A percentile compares a stretch with the other conserved stretches of the same genome.
Evolutionary conservation across 2,113 vertebrate genomes (phyloP).

Genomic region (Limnothrissa miodon): DNA sequence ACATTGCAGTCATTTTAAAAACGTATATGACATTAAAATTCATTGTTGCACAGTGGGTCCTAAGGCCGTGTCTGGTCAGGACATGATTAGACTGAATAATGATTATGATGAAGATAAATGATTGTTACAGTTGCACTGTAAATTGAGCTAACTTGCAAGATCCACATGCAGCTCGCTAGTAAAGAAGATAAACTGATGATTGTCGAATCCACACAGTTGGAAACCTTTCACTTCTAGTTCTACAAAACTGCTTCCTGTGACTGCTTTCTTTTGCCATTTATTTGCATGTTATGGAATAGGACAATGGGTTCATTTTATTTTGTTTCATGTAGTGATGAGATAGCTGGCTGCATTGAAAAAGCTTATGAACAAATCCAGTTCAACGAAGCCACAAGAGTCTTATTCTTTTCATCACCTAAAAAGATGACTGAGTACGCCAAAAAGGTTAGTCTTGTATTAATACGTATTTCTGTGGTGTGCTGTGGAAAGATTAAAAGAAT

Average conservation of each 20-base stretch:
- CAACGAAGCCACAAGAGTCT: constrained; percentile 82
- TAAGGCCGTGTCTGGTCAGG: background rate
- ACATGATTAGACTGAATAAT: background rate
- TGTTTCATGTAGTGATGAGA: constrained; percentile 79
- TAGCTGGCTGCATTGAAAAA: constrained; percentile 91
- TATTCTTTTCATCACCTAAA: constrained; percentile 87
- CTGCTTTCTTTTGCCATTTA: background rate
- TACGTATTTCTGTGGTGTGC: background rate
- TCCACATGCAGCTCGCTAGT: background rate
- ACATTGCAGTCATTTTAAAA: background rate
- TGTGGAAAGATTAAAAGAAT: background rate
- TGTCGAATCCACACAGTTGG: background rate
- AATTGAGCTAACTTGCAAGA: background rate
- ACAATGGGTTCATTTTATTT: background rate
- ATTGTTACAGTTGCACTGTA: background rate
- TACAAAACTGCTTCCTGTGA: background rate
- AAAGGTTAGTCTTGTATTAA: constrained; percentile 70
- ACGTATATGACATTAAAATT: no score
- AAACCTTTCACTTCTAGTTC: background rate
- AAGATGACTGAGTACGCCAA: constrained; percentile 94
- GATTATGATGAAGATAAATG: background rate
- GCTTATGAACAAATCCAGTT: constrained; percentile 92
- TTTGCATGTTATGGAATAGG: background rate
- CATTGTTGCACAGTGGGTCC: no score
- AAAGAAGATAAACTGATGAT: background rate